Conservation (phyloP, 2,888 invertebrate genomes). For the Ypsolopha scabrella region DNA sequence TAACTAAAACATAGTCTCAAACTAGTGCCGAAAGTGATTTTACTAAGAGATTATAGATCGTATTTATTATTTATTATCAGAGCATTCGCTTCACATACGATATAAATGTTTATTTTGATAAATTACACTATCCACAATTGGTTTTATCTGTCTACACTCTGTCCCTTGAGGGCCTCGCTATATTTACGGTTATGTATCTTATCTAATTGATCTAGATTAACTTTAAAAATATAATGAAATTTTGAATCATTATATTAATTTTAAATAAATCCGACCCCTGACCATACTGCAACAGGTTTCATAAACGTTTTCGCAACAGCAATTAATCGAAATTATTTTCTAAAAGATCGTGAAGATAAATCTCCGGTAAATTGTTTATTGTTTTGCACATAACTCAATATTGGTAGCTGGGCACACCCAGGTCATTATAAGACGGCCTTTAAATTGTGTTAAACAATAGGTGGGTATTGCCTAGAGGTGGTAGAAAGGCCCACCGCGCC, state of each 20-base stretch:
- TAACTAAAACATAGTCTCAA: no score
- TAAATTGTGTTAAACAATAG: conserved; percentile 55
- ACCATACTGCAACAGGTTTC: background rate
- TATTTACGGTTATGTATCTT: background rate
- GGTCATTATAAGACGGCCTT: conserved; percentile 45
- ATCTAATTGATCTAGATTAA: background rate
- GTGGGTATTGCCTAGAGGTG: conserved; percentile 9
- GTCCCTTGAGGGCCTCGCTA: background rate
- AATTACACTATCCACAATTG: background rate
- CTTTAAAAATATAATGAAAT: background rate
- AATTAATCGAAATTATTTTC: conserved; percentile 46
- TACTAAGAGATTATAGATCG: no score
- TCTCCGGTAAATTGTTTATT: conserved; percentile 32
- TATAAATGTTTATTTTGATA: background rate
- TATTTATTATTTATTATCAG: no score
- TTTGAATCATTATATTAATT: background rate
- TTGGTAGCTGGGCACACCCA: conserved; percentile 43
- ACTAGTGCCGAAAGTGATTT: no score
- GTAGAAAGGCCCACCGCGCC: background rate
- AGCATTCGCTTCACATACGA: no score
- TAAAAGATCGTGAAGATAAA: conserved; percentile 41
- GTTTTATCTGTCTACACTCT: background rate
- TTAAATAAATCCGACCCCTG: background rate
- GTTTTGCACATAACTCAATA: conserved; percentile 12
- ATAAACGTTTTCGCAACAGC: conserved; percentile 48